Percentiles rank a stretch among this genome's conserved stretches.
Evolutionary conservation across 2,888 invertebrate species (phyloP).

Genomic region (Cantharis lateralis): DNA sequence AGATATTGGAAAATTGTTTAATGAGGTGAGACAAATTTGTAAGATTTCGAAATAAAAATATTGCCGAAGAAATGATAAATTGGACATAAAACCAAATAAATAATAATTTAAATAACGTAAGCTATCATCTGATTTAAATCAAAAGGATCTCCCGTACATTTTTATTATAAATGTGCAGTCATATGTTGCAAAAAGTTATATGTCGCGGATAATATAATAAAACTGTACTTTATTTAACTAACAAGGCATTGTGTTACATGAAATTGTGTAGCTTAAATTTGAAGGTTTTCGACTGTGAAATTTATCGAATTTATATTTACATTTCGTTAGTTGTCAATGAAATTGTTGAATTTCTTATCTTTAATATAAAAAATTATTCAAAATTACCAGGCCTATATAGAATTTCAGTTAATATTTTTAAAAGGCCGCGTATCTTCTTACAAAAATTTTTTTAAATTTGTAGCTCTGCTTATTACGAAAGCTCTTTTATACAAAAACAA

Average conservation of each 20-base stretch:
- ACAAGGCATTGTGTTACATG: neutral
- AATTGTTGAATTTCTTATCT: neutral
- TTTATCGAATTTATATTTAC: neutral
- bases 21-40: neutral
- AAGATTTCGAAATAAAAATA: neutral
- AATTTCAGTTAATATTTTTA: neutral
- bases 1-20: neutral
- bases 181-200: neutral
- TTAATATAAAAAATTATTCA: neutral
- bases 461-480: neutral
- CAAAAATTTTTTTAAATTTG: neutral
- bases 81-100: neutral
- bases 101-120: neutral
- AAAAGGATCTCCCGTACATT: neutral
- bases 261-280: neutral
- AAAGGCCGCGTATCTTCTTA: neutral
- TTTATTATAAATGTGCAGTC: neutral
- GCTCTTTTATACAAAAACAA: neutral
- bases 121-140: neutral
- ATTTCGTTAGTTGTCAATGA: neutral
- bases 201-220: neutral
- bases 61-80: neutral
- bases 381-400: neutral
- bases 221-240: neutral
- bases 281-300: neutral